Evolutionary conservation across 2,888 invertebrate species (phyloP).

Genomic region (Byasa hedistus): DNA sequence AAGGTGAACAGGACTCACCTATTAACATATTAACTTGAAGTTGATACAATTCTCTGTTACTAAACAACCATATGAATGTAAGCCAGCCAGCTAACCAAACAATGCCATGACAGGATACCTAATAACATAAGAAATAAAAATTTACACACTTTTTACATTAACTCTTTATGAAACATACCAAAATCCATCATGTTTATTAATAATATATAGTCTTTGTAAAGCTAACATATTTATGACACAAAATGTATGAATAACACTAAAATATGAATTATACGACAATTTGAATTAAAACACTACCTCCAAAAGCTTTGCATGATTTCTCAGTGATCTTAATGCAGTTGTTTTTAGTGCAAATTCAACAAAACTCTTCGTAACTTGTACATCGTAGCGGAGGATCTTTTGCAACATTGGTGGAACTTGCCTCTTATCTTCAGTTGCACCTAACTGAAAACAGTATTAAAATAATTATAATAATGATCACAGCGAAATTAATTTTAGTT

Average conservation of each 20-base stretch:
- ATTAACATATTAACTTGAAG: slow-evolving; percentile 92
- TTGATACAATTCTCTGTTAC: slow-evolving; percentile 84
- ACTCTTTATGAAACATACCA: no score
- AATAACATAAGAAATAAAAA: slow-evolving; percentile 1
- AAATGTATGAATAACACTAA: no score
- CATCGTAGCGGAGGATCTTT: slow-evolving; percentile 72
- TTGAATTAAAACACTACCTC: no score
- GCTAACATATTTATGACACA: no score
- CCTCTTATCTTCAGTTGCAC: slow-evolving; percentile 54
- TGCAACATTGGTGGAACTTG: slow-evolving; percentile 72
- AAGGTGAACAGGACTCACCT: slow-evolving; percentile 75
- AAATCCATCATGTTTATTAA: no score
- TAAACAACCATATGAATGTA: slow-evolving; percentile 87
- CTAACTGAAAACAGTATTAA: slow-evolving; percentile 46
- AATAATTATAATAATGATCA: no score
- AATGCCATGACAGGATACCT: slow-evolving; percentile 94
- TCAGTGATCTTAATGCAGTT: slow-evolving; percentile 71
- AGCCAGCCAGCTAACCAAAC: slow-evolving; percentile 90
- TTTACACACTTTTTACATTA: no score
- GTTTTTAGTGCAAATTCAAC: slow-evolving; percentile 68
- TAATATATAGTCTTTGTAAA: no score
- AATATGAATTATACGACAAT: no score
- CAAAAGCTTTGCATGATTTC: slow-evolving; percentile 77
- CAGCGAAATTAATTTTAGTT: no score
- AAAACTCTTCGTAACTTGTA: slow-evolving; percentile 75